Evolutionary conservation across 2,113 vertebrate species (phyloP), one percentile per base, ranked within the genome.

Genomic region (Mirza zaza): DNA sequence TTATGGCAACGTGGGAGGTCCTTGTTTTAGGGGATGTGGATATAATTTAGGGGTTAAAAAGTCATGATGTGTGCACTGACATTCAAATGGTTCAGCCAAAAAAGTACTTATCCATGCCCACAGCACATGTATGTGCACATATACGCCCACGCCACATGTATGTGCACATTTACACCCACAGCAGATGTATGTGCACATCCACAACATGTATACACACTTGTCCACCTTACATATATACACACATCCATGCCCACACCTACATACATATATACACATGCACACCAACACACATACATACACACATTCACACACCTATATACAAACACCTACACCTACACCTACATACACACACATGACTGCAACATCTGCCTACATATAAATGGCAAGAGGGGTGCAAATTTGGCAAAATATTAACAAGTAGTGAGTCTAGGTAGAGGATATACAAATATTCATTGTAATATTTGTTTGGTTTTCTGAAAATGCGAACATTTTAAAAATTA

Each of bases 31-130:
- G 25, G 50, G 73, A 50, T 3, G 20, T 3, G 1, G 14, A 18
- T 70, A 23, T 12, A 4, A 17, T 25, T 57, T 52, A 39, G 52
- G 34, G 21, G 27, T 15, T 15, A 34, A 39, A 83, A 3, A n/a
- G 20, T 39, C 50, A 36, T 18, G 39, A 17, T 63, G 27, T 59
- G 18, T 23, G 7, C 68, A 20, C 20, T 59, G 36, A 36, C 6
- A 14, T 91, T 57, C 75, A 45, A 52, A 32, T 18, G 50, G 29
- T n/a, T 50, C 39, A 61, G 50, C 39, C 34, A 5, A 8, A 42
- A 42, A 42, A 21, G 5, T 15, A 5, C 18, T 10, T 8, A 8
- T 27, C 17, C 61, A n/a, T 32, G 15, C n/a, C 7, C 2, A 3
- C 36, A 3, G 15, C 45, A 27, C 39, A 20, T 11, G 15, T 45